phyloP scores from a whole-genome alignment of 2,888 invertebrate species.

The Caenorhabditis sinica region DNA sequence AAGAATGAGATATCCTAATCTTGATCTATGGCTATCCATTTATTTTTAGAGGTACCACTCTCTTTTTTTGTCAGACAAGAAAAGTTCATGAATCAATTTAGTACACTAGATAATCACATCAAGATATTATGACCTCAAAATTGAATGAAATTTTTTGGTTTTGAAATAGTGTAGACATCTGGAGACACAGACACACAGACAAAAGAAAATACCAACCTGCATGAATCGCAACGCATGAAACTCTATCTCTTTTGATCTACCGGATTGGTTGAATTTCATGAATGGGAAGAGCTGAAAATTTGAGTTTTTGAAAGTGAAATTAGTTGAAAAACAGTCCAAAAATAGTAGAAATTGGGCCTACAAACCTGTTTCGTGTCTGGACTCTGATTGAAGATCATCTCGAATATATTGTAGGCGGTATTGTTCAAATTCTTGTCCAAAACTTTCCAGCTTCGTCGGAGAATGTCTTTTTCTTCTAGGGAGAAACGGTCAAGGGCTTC shows the following conservation, averaged over 20 bases:
- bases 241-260: constrained; percentile 72
- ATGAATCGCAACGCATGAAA: constrained; percentile 77
- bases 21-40: neutral
- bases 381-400: constrained; percentile 79
- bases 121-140: neutral
- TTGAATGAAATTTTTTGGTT: neutral
- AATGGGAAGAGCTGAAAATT: constrained; percentile 76
- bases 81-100: too few species aligned
- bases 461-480: constrained; percentile 67
- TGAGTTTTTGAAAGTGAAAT: neutral
- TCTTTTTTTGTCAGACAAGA: neutral
- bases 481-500: constrained; percentile 69
- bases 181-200: neutral
- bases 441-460: constrained; percentile 70
- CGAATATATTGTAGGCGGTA: constrained; percentile 76
- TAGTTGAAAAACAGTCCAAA: neutral
- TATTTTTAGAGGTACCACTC: neutral
- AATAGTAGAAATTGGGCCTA: neutral
- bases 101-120: constrained; percentile 2
- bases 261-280: constrained; percentile 71
- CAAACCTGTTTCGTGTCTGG: constrained; percentile 77
- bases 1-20: neutral
- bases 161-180: neutral
- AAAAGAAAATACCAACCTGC: constrained; percentile 67
- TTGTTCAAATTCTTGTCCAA: constrained; percentile 71